Percentiles rank a stretch among this genome's conserved stretches.
phyloP scores from a whole-genome alignment of 2,888 invertebrate genomes.

The Argynnis bischoffii region DNA sequence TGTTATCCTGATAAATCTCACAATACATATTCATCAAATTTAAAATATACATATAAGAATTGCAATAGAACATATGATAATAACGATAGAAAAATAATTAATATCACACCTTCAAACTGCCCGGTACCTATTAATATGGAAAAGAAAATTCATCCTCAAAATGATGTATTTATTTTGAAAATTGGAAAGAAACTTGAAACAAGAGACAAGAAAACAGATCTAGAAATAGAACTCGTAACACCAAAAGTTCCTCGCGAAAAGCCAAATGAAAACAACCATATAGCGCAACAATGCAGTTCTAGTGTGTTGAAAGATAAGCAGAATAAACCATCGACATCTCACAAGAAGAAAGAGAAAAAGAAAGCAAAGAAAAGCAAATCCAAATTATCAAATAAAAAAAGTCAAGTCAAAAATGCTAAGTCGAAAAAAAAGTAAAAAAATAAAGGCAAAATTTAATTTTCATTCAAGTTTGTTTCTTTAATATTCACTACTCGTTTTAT shows the following conservation, averaged over 20 bases:
- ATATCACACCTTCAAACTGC: constrained; percentile 71
- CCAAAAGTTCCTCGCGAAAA: constrained; percentile 62
- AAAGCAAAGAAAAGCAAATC: constrained; percentile 46
- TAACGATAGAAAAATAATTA: constrained; percentile 58
- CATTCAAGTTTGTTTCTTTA: constrained; percentile 3
- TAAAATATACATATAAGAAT: constrained; percentile 65
- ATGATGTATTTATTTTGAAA: constrained; percentile 75
- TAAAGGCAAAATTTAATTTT: not conserved
- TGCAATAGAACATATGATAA: constrained; percentile 52
- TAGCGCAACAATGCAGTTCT: constrained; percentile 59
- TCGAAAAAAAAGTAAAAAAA: constrained; percentile 32
- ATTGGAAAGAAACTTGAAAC: constrained; percentile 76
- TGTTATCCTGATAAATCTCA: constrained; percentile 52
- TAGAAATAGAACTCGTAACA: constrained; percentile 74
- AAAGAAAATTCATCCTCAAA: constrained; percentile 63
- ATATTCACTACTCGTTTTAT: not conserved
- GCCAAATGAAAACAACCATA: constrained; percentile 47
- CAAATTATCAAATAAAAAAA: constrained; percentile 44
- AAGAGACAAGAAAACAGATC: constrained; percentile 72
- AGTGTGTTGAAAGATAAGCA: constrained; percentile 48
- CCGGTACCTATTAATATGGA: constrained; percentile 68
- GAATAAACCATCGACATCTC: constrained; percentile 34
- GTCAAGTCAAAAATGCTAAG: constrained; percentile 41
- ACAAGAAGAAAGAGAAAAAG: constrained; percentile 41
- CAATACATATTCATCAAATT: constrained; percentile 61